phyloP scores from a whole-genome alignment of 2,888 invertebrate genomes.

The Dolomedes plantarius region DNA sequence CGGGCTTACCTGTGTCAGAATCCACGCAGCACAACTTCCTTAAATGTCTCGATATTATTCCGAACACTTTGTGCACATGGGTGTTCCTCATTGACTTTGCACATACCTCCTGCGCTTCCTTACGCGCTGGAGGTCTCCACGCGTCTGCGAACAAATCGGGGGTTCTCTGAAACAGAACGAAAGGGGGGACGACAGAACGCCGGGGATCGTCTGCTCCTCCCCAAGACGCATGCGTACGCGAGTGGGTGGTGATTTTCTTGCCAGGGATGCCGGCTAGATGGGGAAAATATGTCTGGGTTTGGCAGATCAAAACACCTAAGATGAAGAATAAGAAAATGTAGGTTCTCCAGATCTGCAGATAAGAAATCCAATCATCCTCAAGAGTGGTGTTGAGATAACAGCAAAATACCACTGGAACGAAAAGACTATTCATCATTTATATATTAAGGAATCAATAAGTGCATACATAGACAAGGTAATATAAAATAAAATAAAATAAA shows the following conservation, averaged over 20 bases:
- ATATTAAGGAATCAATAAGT: too few relatives aligned
- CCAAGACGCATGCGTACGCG: constrained; percentile 26
- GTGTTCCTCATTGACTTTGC: not conserved
- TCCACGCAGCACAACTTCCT: not conserved
- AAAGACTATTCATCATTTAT: too few relatives aligned
- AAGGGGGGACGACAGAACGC: not conserved
- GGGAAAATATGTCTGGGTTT: not conserved
- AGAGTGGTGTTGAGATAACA: too few relatives aligned
- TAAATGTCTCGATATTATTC: not conserved
- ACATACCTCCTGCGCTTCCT: not conserved
- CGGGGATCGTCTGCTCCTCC: not conserved
- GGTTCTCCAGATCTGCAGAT: too few relatives aligned
- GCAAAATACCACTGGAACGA: too few relatives aligned
- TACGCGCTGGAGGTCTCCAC: not conserved
- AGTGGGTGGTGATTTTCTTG: constrained; percentile 29
- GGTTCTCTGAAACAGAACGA: not conserved
- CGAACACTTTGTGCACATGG: not conserved
- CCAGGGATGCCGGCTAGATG: not conserved
- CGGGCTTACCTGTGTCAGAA: not conserved
- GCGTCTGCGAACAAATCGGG: too few relatives aligned
- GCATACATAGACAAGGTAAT: too few relatives aligned
- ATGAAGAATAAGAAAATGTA: too few relatives aligned
- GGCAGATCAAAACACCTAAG: not conserved
- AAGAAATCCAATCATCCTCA: too few relatives aligned
- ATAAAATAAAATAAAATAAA: too few relatives aligned